Evolutionary conservation across 2,113 vertebrate species (phyloP), one percentile per base, ranked within the genome.

Genomic region (Oplegnathus fasciatus): DNA sequence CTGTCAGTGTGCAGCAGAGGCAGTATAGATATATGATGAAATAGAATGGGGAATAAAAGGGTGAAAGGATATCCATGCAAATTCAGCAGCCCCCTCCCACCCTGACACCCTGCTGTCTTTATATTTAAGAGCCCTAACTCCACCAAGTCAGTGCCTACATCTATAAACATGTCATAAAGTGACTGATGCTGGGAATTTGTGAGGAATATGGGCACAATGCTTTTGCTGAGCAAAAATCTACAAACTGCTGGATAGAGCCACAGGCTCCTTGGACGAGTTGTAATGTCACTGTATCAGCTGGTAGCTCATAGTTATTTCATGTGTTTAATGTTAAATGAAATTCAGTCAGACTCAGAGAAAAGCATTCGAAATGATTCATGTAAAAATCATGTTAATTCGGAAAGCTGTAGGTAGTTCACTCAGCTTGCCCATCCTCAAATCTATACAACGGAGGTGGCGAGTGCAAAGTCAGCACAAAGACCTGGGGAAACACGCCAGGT

Each of bases 21-120:
- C 85, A 86, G 50, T 64, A 66, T 71, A 87, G 70, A 89, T 93
- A 87, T 86, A 86, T 78, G 72, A 86, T 68, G 60, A 86, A 83
- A 86, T 66, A 48, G 75, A 88, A 87, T 84, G 44, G 64, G 67
- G 76, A 88, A 92, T 90, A 78, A 91, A 28, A 57, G 80, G 60
- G 80, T 64, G 66, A 73, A 88, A 92, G 44, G 64, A 84, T 10
- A 28, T 64, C 6, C 8, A 67, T 73, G 68, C 61, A 81, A 55
- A 72, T 75, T 50, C 28, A 58, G 48, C 66, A 30, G 18, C n/a
- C 7, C 50, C 22, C 15, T 9, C 40, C 28, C 15, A 15, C 15
- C 5, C 34, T 37, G n/a, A 37, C 34, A 37, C 6, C 6, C 26
- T 42, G 26, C 48, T 26, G 37, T 30, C 42, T 74, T 74, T 40